A percentile compares a stretch with the other conserved stretches of the same genome.
phyloP scores from a whole-genome alignment of 2,113 vertebrate genomes.

The Cricetomys ansorgei region DNA sequence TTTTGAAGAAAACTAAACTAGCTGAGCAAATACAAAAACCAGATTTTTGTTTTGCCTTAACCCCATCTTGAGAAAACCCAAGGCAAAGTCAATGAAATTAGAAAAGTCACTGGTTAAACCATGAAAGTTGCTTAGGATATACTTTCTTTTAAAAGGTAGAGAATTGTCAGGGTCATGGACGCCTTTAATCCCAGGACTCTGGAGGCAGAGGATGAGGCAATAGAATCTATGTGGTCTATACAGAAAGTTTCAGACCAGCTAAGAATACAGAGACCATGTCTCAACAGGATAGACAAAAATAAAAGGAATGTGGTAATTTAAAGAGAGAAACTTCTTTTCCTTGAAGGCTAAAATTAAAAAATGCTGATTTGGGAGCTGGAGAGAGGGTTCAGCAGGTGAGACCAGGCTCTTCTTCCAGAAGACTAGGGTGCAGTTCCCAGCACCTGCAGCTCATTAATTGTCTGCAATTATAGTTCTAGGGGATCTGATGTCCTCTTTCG shows the following conservation, averaged over 20 bases:
- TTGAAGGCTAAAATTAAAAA: background rate
- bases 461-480: background rate
- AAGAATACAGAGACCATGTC: background rate
- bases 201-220: background rate
- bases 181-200: background rate
- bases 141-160: background rate
- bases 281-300: background rate
- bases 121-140: background rate
- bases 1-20: background rate
- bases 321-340: background rate
- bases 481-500: background rate
- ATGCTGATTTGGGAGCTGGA: background rate
- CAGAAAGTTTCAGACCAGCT: background rate
- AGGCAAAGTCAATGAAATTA: constrained; percentile 34
- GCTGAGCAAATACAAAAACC: background rate
- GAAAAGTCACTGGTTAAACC: constrained; percentile 29
- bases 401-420: background rate
- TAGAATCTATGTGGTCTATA: background rate
- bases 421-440: background rate
- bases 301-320: background rate
- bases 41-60: background rate
- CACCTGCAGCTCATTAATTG: background rate
- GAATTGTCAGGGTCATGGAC: background rate
- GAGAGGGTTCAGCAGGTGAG: background rate
- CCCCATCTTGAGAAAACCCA: background rate